phyloP scores from a whole-genome alignment of 2,113 vertebrate genomes.

The Aldabrachelys gigantea region DNA sequence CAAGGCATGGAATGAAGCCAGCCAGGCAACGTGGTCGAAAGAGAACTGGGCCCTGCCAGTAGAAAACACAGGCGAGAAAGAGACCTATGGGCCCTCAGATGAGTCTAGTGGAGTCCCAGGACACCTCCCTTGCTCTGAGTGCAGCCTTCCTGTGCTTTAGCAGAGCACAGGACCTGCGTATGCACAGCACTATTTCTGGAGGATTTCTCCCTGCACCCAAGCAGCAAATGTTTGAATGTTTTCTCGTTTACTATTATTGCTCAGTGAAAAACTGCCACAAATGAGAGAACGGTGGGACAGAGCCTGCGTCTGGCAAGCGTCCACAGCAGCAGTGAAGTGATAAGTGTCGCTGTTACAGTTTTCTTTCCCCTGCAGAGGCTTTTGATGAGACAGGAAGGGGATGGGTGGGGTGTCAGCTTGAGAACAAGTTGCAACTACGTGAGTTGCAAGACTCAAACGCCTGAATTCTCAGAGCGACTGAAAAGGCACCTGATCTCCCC shows the following conservation, averaged over 20 bases:
- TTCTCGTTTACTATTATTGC: background rate
- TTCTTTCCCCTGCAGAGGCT: background rate
- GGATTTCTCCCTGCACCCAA: rapidly evolving
- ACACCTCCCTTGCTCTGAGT: background rate
- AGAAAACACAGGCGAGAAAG: background rate
- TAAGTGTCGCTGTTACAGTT: background rate
- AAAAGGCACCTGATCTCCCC: background rate
- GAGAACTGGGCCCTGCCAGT: background rate
- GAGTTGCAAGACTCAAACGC: background rate
- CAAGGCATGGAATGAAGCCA: background rate
- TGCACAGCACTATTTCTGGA: rapidly evolving
- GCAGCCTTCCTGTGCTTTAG: rapidly evolving
- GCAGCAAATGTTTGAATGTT: background rate
- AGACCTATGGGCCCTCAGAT: background rate
- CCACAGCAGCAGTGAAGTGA: background rate
- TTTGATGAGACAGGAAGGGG: slow-evolving; percentile 52
- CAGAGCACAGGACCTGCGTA: background rate
- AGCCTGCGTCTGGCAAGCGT: background rate
- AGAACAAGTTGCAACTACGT: background rate
- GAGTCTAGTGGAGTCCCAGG: background rate
- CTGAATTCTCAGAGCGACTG: background rate
- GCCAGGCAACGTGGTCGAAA: background rate
- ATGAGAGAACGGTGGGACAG: background rate
- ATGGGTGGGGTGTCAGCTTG: background rate
- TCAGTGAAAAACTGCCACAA: background rate